Base-by-base conservation (phyloP, 2,888 invertebrate genomes). In the Spilosoma lubricipeda region DNA sequence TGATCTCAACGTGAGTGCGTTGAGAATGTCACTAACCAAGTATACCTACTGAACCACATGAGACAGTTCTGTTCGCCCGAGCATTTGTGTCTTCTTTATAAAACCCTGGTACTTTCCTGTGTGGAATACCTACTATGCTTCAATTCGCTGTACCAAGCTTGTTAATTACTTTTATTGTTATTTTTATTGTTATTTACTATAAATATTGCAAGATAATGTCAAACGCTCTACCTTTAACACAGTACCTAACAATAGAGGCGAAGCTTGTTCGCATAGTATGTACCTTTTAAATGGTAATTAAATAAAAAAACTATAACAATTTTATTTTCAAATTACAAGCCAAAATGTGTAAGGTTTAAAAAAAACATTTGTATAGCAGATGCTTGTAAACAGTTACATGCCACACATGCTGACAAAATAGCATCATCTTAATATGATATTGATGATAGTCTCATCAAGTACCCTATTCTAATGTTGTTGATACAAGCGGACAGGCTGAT, bases 401-500 rank as follows among this genome's bases (percentile, higher is more conserved):
- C 80, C 85, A 79, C 85, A 80, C 78, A 84, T 82, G 80, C 75
- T 78, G 82, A 82, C 80, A 78, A 77, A 78, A 77, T 78, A 78
- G 79, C 72, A 74, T 75, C 67, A 69, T 85, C 82, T 80, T 82
- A 79, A 81, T 85, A 83, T 70, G 78, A 83, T 78, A 79, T 83
- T 85, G 79, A 85, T 85, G 84, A 84, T 84, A 79, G 82, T 71
- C 77, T 75, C 78, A 67, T 73, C 79, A 80, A 79, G 81, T 83
- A 83, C 77, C 82, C 78, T 82, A 85, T 82, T 82, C 81, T 82
- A 82, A 82, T 81, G 78, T 80, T 86, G 86, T 85, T 85, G 86
- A 87, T 87, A 83, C 80, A 82, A 87, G 82, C 78, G 78, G 82
- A 84, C 85, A 85, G 84, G 70, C 77, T 83, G 87, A 86, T 84